phyloP scores from a whole-genome alignment of 2,797 vertebrate species.

The Salarias fasciatus region DNA sequence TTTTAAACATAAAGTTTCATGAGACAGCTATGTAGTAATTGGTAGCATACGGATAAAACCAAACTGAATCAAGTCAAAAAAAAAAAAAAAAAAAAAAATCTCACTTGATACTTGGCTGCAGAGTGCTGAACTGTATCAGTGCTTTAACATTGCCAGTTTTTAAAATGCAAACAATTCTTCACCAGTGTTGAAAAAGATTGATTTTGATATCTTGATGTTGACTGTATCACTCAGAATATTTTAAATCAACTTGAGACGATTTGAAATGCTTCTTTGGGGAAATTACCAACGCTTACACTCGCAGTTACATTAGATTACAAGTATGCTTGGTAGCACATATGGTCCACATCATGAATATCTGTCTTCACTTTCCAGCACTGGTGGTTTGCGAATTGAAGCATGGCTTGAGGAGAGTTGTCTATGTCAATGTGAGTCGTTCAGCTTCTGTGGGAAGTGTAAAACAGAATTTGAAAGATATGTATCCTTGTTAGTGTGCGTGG shows the following conservation, averaged over 20 bases:
- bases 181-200: background rate
- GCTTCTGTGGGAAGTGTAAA: slow-evolving; percentile 50
- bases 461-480: slow-evolving; percentile 50
- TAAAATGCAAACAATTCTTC: background rate
- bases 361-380: slow-evolving; percentile 36
- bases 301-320: slow-evolving; percentile 23
- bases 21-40: no score
- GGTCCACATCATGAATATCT: slow-evolving; percentile 35
- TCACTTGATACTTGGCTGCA: no score
- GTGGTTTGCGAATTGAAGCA: slow-evolving; percentile 49
- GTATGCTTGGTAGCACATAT: slow-evolving; percentile 28
- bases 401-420: slow-evolving; percentile 24
- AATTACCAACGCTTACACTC: background rate
- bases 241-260: slow-evolving; percentile 1
- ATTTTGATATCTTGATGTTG: background rate
- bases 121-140: background rate
- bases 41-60: no score
- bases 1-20: no score
- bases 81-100: no score
- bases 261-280: background rate
- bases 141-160: background rate
- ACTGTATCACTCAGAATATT: slow-evolving; percentile 1
- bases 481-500: slow-evolving; percentile 47
- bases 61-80: no score
- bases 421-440: slow-evolving; percentile 29